Conservation (phyloP, 2,797 vertebrate species). For the Poeciliopsis infans region DNA sequence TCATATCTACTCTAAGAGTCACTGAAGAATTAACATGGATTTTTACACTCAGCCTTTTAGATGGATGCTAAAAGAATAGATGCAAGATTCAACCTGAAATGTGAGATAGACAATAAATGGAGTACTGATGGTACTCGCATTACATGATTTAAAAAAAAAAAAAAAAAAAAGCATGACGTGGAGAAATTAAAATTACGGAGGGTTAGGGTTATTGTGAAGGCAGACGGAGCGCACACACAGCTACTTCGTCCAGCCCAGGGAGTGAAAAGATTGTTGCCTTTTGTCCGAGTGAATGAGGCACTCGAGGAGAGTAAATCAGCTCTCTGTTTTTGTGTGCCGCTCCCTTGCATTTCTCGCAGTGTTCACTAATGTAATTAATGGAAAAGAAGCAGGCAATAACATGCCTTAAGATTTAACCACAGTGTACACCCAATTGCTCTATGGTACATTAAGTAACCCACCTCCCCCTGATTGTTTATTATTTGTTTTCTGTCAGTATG, state of each 20-base stretch:
- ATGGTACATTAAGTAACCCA: constrained; percentile 20
- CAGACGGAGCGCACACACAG: constrained; percentile 35
- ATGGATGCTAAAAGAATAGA: constrained; percentile 10
- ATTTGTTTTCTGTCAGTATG: constrained; percentile 5
- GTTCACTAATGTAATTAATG: constrained; percentile 76
- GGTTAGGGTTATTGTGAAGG: constrained; percentile 51
- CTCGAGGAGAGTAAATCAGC: constrained; percentile 67
- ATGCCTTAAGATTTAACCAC: constrained; percentile 52
- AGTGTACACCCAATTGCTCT: constrained; percentile 39
- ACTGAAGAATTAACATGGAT: constrained; percentile 51
- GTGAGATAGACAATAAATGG: constrained; percentile 19
- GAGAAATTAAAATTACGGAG: constrained; percentile 16
- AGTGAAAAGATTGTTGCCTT: constrained; percentile 64
- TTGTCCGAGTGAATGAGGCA: constrained; percentile 64
- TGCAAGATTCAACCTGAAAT: constrained; percentile 37
- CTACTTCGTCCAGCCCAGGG: constrained; percentile 63
- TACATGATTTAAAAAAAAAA: background rate
- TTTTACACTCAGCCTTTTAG: constrained; percentile 35
- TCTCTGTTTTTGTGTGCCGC: constrained; percentile 64
- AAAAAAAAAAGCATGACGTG: constrained; percentile 11
- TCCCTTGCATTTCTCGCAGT: constrained; percentile 65
- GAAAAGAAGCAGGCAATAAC: constrained; percentile 56
- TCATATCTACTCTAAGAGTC: constrained; percentile 67
- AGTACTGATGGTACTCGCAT: constrained; percentile 22
- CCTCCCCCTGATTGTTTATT: background rate